These are phyloP conservation scores for Natrix natrix DNA, from an alignment of 2,797 vertebrate species.

Conservation along the genomic window DNA sequence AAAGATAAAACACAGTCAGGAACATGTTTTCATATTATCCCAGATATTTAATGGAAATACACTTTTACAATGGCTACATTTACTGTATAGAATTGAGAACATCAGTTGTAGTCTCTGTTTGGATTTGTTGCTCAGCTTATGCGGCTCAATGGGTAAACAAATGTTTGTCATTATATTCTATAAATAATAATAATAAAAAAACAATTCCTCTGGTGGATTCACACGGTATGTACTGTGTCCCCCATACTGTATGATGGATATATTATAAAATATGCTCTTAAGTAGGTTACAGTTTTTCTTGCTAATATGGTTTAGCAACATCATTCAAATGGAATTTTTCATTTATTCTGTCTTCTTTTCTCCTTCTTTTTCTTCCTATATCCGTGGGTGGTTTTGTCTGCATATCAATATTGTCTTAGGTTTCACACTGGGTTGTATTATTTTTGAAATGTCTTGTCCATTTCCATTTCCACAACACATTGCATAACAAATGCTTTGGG, in stretches of 20 bases:
- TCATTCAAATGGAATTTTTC: conserved; percentile 4
- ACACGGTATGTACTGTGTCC: conserved; percentile 15
- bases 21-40: background rate
- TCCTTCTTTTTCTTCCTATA: conserved; percentile 14
- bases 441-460: conserved; percentile 31
- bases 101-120: background rate
- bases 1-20: background rate
- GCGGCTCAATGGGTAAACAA: background rate
- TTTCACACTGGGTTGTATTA: conserved; percentile 19
- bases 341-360: conserved; percentile 27
- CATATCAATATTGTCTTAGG: conserved; percentile 17
- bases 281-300: conserved; percentile 29
- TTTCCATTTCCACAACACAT: conserved; percentile 37
- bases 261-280: conserved; percentile 26
- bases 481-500: conserved; percentile 8
- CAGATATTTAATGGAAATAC: conserved; percentile 11
- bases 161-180: too few relatives aligned
- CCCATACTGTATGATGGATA: background rate
- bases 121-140: conserved; percentile 34
- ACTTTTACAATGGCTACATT: background rate
- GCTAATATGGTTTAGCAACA: conserved; percentile 31
- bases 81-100: background rate
- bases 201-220: conserved; percentile 43
- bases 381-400: conserved; percentile 18
- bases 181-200: too few relatives aligned